phyloP scores from a whole-genome alignment of 2,797 vertebrate genomes.

The Diceros bicornis region DNA sequence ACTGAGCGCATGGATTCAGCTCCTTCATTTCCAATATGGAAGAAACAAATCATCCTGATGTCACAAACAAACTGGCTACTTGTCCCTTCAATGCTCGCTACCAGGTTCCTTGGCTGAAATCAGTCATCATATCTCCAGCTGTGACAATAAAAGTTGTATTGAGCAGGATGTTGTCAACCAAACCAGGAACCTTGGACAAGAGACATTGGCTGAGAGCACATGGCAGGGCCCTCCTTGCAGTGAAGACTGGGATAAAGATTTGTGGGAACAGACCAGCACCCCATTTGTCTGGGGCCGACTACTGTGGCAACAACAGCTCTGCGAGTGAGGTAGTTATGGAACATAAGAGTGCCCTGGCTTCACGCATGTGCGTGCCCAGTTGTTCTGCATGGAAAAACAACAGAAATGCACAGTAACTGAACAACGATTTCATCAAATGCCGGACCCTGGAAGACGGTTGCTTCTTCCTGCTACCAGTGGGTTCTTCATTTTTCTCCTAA shows the following conservation, averaged over 20 bases:
- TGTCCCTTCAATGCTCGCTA: not conserved
- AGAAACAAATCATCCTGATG: conserved; percentile 40
- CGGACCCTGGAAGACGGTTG: conserved; percentile 66
- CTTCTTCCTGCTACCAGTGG: conserved; percentile 62
- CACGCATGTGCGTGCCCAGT: not conserved
- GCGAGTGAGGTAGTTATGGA: not conserved
- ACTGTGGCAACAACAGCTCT: too few species aligned
- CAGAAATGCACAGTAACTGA: not conserved
- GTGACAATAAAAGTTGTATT: not conserved
- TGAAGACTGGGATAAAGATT: not conserved
- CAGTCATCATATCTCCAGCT: too few species aligned
- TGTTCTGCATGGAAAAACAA: not conserved
- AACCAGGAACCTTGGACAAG: not conserved
- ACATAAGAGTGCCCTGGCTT: not conserved
- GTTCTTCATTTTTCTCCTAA: conserved; percentile 72
- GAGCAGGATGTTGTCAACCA: not conserved
- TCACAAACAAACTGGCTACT: not conserved
- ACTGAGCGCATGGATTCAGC: conserved; percentile 68
- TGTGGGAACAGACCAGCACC: not conserved
- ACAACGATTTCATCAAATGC: not conserved
- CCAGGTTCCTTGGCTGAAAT: not conserved
- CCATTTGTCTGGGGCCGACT: not conserved
- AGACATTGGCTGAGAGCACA: not conserved
- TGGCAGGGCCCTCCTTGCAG: not conserved
- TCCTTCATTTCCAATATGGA: conserved; percentile 80